Evolutionary conservation across 2,797 vertebrate genomes (phyloP).

Genomic region (Amblyraja radiata): DNA sequence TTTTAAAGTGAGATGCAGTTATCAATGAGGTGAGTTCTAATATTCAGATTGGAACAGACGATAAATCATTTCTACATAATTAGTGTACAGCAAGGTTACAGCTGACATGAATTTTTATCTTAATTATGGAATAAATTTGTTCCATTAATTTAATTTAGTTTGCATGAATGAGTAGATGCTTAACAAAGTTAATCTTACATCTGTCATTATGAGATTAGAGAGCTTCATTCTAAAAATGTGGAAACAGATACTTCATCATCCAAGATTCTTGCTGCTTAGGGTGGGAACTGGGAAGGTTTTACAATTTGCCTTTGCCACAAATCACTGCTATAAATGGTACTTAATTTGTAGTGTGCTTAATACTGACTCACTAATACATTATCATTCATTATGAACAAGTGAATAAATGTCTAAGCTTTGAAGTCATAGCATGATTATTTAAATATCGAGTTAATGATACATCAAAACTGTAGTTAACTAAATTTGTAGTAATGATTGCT

Average conservation of each 20-base stretch:
- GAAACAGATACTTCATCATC: slow-evolving; percentile 49
- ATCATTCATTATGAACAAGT: slow-evolving; percentile 26
- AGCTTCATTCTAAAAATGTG: slow-evolving; percentile 55
- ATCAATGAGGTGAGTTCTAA: slow-evolving; percentile 81
- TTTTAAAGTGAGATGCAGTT: slow-evolving; percentile 80
- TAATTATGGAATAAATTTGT: slow-evolving; percentile 91
- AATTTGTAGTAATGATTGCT: slow-evolving; percentile 36
- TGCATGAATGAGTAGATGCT: slow-evolving; percentile 80
- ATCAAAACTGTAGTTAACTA: slow-evolving; percentile 33
- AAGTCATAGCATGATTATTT: slow-evolving; percentile 34
- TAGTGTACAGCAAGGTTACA: slow-evolving; percentile 87
- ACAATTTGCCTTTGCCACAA: slow-evolving; percentile 31
- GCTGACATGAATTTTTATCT: slow-evolving; percentile 92
- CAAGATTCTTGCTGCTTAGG: slow-evolving; percentile 61
- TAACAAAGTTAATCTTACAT: slow-evolving; percentile 98
- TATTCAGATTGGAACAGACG: slow-evolving; percentile 77
- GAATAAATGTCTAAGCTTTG: slow-evolving; percentile 24
- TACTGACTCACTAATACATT: slow-evolving; percentile 16
- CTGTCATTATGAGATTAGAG: slow-evolving; percentile 78
- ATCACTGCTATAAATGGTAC: slow-evolving; percentile 32
- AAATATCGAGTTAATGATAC: slow-evolving; percentile 35
- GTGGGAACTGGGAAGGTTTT: slow-evolving; percentile 51
- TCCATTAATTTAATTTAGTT: slow-evolving; percentile 99
- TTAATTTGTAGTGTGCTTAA: slow-evolving; percentile 37
- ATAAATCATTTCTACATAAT: slow-evolving; percentile 95